phyloP scores from a whole-genome alignment of 23 tunicate species.

The Aplidium turbinatum region DNA sequence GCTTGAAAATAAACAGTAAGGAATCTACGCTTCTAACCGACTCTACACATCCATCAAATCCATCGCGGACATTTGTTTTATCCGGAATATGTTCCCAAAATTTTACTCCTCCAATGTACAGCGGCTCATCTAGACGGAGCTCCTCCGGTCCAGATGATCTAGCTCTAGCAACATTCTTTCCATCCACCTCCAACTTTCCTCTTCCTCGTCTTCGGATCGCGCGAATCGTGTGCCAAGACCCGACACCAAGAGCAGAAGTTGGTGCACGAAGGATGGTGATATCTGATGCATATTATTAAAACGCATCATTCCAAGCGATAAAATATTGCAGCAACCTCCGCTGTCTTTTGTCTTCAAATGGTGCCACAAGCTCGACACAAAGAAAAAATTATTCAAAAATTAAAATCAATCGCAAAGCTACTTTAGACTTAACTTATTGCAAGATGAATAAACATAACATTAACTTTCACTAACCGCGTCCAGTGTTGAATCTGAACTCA shows the following conservation, averaged over 20 bases:
- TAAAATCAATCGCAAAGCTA: no score
- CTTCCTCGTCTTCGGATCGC: conserved; percentile 39
- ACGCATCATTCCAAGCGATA: no score
- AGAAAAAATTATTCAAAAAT: no score
- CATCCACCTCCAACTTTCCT: conserved; percentile 73
- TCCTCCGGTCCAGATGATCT: conserved; percentile 41
- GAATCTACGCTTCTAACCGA: no score
- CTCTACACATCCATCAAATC: conserved; percentile 80
- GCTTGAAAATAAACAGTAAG: no score
- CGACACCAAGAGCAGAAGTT: conserved; percentile 34
- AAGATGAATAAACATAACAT: not conserved
- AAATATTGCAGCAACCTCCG: no score
- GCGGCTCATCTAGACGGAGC: conserved; percentile 45
- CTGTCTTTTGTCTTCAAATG: no score
- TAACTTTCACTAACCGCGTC: conserved; percentile 55
- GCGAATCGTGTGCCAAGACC: conserved; percentile 72
- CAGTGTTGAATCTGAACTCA: conserved; percentile 68
- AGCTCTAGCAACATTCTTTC: conserved; percentile 41
- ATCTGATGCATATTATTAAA: no score
- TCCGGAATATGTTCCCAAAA: conserved; percentile 54
- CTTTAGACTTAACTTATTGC: no score
- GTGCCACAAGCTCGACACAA: no score
- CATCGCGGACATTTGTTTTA: conserved; percentile 50
- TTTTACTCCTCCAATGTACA: conserved; percentile 77
- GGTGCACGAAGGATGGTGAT: conserved; percentile 44